Base-by-base conservation (phyloP, 1,140 invertebrate species). In the Drosophila subobscura region DNA sequence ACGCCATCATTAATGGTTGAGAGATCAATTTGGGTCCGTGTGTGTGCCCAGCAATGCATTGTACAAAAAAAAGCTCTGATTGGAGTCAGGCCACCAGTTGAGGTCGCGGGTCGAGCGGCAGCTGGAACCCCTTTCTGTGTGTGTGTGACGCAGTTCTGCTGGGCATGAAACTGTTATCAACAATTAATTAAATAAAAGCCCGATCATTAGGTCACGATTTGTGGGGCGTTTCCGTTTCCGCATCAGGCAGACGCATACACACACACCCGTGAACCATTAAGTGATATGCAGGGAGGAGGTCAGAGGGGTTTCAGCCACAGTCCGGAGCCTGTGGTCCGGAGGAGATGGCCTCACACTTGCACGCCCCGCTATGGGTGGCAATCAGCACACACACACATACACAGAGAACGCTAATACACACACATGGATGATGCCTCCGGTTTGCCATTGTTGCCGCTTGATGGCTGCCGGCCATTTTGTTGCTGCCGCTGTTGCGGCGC, bases 181-280 rank as follows among this genome's bases (percentile, higher is more conserved):
- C 83, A 88, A 88, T 88, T 88, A 88, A 88, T 88, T 88, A 76
- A 88, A 83, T 88, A 81, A 79, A 70, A 79, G 79, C 71, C 64
- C 51, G 63, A 88, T 88, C 83, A 88, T 88, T 88, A 88, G 83
- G 71, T 53, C 84, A 88, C 78, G 83, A 88, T 89, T 88, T 88
- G 83, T 83, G 83, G 75, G 78, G 71, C 66, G 67, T 79, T 79
- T 88, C 83, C 78, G 78, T 53, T 83, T 83, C 78, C 71, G 83
- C 75, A 51, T 50, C 47, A 47, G 63, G 61, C 64, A 42, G 54
- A 68, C 45, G 14, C 44, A 66, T 46, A 44, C 68, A 59, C 67
- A n/a, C 27, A 45, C 29, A 45, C 65, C 33, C 61, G 65, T 6
- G 10, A 37, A 37, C 10, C 70, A 81, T 81, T 75, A 78, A 55